Conservation (phyloP, 1,140 invertebrate species). For the Macrostomum lignano region DNA sequence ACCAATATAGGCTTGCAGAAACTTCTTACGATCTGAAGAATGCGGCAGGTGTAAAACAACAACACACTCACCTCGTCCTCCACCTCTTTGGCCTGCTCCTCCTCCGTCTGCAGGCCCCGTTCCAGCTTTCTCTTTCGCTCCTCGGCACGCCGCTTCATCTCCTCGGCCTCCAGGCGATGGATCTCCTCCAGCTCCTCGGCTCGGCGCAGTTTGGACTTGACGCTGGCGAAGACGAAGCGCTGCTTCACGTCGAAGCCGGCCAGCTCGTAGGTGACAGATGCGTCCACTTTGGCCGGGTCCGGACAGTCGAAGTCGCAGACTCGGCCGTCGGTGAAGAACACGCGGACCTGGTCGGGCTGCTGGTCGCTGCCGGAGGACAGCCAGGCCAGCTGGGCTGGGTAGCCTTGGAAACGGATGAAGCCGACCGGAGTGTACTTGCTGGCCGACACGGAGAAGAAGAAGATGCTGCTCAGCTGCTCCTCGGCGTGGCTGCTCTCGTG, state of each 20-base stretch:
- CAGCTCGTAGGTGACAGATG: conserved; percentile 18
- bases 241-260: conserved; percentile 13
- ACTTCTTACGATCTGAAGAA: too few species aligned
- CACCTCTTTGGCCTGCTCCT: conserved; percentile 13
- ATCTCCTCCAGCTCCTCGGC: conserved; percentile 22
- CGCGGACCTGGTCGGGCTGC: conserved; percentile 2
- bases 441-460: conserved; percentile 18
- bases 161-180: conserved; percentile 27
- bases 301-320: conserved; percentile 19
- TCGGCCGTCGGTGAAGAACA: conserved; percentile 18
- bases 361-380: neutral
- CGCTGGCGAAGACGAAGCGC: conserved; percentile 17
- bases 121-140: conserved; percentile 20
- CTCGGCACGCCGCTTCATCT: conserved; percentile 29
- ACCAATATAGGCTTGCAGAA: too few species aligned
- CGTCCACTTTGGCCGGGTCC: conserved; percentile 16
- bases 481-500: neutral
- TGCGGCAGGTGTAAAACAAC: neutral
- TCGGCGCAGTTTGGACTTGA: conserved; percentile 23
- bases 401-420: conserved; percentile 16
- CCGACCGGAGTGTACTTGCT: conserved; percentile 20
- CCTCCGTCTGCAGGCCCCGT: conserved; percentile 19
- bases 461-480: conserved; percentile 7
- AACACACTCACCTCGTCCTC: neutral
- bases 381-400: conserved; percentile 19